Base-by-base conservation (phyloP, 2,797 vertebrate species). In the Lemur catta region DNA sequence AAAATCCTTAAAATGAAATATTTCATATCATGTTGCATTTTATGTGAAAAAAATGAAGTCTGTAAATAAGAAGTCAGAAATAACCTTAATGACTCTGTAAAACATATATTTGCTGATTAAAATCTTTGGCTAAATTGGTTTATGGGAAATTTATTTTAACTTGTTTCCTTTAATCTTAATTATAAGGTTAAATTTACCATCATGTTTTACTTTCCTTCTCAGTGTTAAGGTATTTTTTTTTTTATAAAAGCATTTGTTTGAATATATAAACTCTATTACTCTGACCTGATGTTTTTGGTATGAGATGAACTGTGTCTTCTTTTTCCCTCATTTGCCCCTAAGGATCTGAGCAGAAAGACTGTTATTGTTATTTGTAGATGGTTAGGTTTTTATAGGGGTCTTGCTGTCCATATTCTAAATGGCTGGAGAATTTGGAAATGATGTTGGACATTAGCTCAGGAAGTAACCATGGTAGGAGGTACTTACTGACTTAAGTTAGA, bases 1-100 rank as follows among this genome's bases (percentile, higher is more conserved):
- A 52, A 92, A 94, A 89, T 86, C 79, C 22, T 75, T 88, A 93
- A 84, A 92, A 57, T 4, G 55, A 41, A 46, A 30, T 82, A 55
- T 92, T 92, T 71, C 90, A 38, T 33, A 52, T 0, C 41, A 2
- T 7, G 7, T 67, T 94, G 9, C 7, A 63, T 48, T 95, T 74
- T 12, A 57, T 65, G 10, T 7, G 55, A 75, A 79, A 92, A 63
- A 84, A 50, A 55, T 7, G 22, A 30, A 67, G 1, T 38, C 3
- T 87, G n/a, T 55, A 76, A 79, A 30, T 35, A 75, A 82, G 76
- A 57, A 76, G 4, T 6, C 5, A 48, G 20, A 89, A 93, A 81
- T 65, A 52, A 88, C 0, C 14, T 38, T 89, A 59, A 15, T 82
- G 6, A 69, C 85, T 87, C 52, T 84, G 2, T 24, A 50, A 89